phyloP scores from a whole-genome alignment of 2,888 invertebrate species.

The Fragum fragum region DNA sequence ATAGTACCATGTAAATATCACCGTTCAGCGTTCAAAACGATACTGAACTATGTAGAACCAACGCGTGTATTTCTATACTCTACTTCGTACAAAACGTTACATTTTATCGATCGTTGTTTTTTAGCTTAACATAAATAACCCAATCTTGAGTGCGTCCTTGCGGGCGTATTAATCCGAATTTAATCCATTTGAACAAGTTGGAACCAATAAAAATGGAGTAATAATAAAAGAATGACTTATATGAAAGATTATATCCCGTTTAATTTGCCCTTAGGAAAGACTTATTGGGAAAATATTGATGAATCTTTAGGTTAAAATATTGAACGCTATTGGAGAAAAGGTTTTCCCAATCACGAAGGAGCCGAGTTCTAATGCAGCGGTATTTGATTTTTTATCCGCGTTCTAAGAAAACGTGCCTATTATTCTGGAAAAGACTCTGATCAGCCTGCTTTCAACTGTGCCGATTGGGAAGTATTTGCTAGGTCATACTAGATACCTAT shows the following conservation, averaged over 20 bases:
- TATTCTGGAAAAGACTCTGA: no score
- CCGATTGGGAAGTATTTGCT: no score
- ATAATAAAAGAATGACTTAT: background rate
- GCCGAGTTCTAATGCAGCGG: background rate
- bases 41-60: conserved; percentile 5
- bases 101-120: conserved; percentile 24
- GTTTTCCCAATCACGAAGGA: background rate
- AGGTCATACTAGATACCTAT: no score
- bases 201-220: conserved; percentile 3
- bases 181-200: conserved; percentile 20
- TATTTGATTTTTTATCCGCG: background rate
- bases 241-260: background rate
- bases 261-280: background rate
- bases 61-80: conserved; percentile 24
- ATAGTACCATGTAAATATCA: conserved; percentile 9
- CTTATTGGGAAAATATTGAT: background rate
- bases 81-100: conserved; percentile 21
- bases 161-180: conserved; percentile 15
- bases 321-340: conserved; percentile 1
- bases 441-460: no score
- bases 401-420: background rate
- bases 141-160: background rate
- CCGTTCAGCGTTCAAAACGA: conserved; percentile 2
- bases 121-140: background rate
- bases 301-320: background rate